Conservation (phyloP, 2,888 invertebrate genomes). For the Julus scanicus region DNA sequence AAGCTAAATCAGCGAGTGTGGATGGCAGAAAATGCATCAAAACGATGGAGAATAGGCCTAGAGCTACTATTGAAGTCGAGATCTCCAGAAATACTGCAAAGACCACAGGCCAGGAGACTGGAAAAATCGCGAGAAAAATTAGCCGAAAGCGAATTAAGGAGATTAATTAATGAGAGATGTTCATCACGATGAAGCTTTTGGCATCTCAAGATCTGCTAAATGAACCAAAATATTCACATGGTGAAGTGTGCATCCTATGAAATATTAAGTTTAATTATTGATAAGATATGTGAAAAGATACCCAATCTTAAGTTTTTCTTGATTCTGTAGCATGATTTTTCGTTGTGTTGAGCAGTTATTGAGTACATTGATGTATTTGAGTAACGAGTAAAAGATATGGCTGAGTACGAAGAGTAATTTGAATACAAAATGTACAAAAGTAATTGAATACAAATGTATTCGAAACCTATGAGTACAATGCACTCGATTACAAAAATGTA, state of each 20-base stretch:
- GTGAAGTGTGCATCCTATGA: neutral
- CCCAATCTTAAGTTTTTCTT: no score
- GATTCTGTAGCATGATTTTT: no score
- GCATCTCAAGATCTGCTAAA: conserved; percentile 16
- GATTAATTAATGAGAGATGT: conserved; percentile 39
- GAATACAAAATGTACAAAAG: no score
- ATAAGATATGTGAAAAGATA: neutral
- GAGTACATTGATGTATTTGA: no score
- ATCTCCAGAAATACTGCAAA: neutral
- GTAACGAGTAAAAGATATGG: no score
- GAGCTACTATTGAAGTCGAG: conserved; percentile 18
- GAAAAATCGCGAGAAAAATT: conserved; percentile 21
- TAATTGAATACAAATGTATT: no score
- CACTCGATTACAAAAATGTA: no score
- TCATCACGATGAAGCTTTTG: conserved; percentile 1
- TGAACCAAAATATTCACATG: conserved; percentile 19
- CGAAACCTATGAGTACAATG: no score
- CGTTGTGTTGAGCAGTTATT: no score
- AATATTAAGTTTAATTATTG: neutral
- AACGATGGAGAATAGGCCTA: conserved; percentile 11
- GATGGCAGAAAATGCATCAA: conserved; percentile 45
- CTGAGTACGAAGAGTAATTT: no score
- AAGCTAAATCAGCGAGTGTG: conserved; percentile 27
- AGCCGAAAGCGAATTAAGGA: conserved; percentile 40
- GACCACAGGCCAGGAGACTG: neutral